These are phyloP conservation scores for Colossoma macropomum DNA, from an alignment of 2,113 vertebrate genomes.

Conservation along the genomic window DNA sequence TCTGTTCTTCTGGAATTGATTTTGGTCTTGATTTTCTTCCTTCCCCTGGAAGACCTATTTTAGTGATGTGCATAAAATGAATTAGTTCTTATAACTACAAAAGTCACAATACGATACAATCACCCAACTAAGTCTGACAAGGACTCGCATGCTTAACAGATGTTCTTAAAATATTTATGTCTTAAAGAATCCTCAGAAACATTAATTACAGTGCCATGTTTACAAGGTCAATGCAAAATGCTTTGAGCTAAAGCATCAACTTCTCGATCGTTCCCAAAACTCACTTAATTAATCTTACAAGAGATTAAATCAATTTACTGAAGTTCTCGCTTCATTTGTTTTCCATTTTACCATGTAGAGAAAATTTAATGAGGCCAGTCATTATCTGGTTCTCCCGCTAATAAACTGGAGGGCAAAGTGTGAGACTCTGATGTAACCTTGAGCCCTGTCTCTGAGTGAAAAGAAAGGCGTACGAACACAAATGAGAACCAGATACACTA, in stretches of 20 bases:
- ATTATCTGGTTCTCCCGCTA: constrained; percentile 41
- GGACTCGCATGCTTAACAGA: not conserved
- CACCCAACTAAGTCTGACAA: not conserved
- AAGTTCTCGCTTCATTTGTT: constrained; percentile 31
- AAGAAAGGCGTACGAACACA: not conserved
- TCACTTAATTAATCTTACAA: constrained; percentile 3
- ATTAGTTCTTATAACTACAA: no score
- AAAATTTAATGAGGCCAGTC: constrained; percentile 34
- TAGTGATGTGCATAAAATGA: not conserved
- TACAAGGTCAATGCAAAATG: not conserved
- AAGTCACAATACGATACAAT: not conserved
- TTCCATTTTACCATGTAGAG: constrained; percentile 35
- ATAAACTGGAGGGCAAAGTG: not conserved
- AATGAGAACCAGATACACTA: not conserved
- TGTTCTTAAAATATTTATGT: not conserved
- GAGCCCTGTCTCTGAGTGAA: not conserved
- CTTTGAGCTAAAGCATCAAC: not conserved
- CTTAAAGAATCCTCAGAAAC: not conserved
- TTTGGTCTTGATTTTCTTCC: not conserved
- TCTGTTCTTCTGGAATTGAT: not conserved
- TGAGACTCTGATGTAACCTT: not conserved
- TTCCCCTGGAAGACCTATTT: no score
- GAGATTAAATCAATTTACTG: not conserved
- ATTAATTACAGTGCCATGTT: not conserved
- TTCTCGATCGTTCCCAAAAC: not conserved